Conservation (phyloP, 1,140 invertebrate species). For the Leptestheria dahalacensis region DNA sequence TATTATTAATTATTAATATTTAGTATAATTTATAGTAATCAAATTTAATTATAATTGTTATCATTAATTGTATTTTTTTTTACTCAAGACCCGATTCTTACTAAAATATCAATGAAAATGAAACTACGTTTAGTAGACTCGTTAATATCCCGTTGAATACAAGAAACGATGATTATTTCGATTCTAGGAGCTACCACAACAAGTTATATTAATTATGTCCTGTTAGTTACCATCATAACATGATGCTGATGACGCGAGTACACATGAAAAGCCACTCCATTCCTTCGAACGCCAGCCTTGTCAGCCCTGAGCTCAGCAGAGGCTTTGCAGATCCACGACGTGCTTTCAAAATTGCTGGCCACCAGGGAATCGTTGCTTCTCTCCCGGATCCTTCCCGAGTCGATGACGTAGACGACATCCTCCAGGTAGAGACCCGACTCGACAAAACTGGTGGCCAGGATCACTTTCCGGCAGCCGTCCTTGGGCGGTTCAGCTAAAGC, state of each 20-base stretch:
- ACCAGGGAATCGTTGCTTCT: conserved; percentile 55
- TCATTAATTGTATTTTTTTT: too few species aligned
- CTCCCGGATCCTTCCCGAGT: conserved; percentile 42
- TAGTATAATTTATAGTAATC: too few species aligned
- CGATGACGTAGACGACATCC: conserved; percentile 80
- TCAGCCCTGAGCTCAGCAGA: conserved; percentile 59
- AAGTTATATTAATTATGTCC: neutral
- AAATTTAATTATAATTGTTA: too few species aligned
- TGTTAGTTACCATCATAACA: neutral
- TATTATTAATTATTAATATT: too few species aligned
- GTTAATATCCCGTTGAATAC: too few species aligned
- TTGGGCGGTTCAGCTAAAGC: conserved; percentile 49
- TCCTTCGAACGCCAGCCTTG: conserved; percentile 64
- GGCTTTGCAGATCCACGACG: conserved; percentile 45
- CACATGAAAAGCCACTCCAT: conserved; percentile 62
- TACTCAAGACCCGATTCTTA: too few species aligned
- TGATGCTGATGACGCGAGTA: conserved; percentile 39
- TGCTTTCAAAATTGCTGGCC: conserved; percentile 47
- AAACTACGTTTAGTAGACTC: too few species aligned
- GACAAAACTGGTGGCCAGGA: conserved; percentile 84
- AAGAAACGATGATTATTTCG: too few species aligned
- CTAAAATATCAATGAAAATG: too few species aligned
- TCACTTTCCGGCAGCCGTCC: conserved; percentile 55
- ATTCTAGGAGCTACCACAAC: neutral
- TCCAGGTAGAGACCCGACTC: conserved; percentile 87